A percentile compares a stretch with the other conserved stretches of the same genome.
Conservation (phyloP, 2,113 vertebrate species). For the Rissa tridactyla region DNA sequence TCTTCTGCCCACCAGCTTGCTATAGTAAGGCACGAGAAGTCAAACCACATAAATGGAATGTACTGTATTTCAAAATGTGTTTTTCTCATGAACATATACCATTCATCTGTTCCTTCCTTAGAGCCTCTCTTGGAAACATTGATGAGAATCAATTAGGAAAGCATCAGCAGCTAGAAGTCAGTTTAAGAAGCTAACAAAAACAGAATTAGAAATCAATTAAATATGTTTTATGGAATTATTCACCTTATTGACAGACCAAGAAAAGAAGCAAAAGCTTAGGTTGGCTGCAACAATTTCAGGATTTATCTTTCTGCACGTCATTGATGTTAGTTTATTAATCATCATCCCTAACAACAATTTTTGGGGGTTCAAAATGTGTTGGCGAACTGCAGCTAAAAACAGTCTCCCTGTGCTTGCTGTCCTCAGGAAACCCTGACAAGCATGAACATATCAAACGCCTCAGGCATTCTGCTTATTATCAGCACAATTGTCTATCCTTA, state of each 20-base stretch:
- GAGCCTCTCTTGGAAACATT: neutral
- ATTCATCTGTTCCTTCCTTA: neutral
- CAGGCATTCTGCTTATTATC: neutral
- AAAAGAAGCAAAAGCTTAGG: neutral
- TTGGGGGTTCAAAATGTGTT: neutral
- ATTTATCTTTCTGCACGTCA: neutral
- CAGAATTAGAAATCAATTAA: neutral
- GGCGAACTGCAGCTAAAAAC: neutral
- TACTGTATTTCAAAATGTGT: neutral
- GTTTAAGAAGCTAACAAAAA: neutral
- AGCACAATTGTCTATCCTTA: neutral
- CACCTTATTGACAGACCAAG: neutral
- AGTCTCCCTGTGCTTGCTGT: neutral
- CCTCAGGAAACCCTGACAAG: neutral
- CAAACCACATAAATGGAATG: neutral
- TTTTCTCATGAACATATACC: neutral
- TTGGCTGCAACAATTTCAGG: neutral
- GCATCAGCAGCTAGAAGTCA: neutral
- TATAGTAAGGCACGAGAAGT: neutral
- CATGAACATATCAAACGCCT: neutral
- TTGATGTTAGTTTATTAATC: neutral
- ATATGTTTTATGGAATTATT: neutral
- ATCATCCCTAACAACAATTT: neutral
- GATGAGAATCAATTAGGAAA: neutral
- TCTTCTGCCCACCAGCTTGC: neutral